phyloP scores from a whole-genome alignment of 2,888 invertebrate species.

The Aradus depressus region DNA sequence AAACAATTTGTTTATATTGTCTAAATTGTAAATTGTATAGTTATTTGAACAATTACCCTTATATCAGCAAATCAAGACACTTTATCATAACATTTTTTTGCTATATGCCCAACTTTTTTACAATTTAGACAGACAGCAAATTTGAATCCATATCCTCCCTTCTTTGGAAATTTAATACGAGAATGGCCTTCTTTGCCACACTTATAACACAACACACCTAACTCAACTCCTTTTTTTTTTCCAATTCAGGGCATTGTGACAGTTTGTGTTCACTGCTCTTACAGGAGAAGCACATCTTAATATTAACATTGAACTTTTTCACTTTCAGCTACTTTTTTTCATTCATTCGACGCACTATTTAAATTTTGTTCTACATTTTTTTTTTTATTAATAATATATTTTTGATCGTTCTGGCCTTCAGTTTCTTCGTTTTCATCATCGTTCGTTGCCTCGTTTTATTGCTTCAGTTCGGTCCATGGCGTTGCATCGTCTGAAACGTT shows the following conservation, averaged over 20 bases:
- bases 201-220: slow-evolving; percentile 68
- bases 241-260: slow-evolving; percentile 65
- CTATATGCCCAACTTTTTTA: slow-evolving; percentile 74
- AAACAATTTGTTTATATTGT: no score
- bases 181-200: slow-evolving; percentile 83
- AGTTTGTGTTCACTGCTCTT: slow-evolving; percentile 66
- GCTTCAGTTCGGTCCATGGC: slow-evolving; percentile 59
- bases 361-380: slow-evolving; percentile 27
- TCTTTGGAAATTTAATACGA: slow-evolving; percentile 59
- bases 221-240: slow-evolving; percentile 38
- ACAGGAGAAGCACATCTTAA: slow-evolving; percentile 64
- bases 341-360: slow-evolving; percentile 21
- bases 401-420: slow-evolving; percentile 4
- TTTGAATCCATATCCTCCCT: slow-evolving; percentile 50
- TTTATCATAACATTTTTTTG: slow-evolving; percentile 81
- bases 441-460: slow-evolving; percentile 12
- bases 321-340: no score
- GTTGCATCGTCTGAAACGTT: slow-evolving; percentile 55
- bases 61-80: no score
- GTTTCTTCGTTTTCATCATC: not conserved
- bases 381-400: slow-evolving; percentile 12
- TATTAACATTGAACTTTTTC: no score
- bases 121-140: slow-evolving; percentile 85
- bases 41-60: no score
- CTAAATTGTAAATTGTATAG: no score